A percentile compares a stretch with the other conserved stretches of the same genome.
Evolutionary conservation across 2,797 vertebrate species (phyloP).

Genomic region (Acipenser oxyrinchus): DNA sequence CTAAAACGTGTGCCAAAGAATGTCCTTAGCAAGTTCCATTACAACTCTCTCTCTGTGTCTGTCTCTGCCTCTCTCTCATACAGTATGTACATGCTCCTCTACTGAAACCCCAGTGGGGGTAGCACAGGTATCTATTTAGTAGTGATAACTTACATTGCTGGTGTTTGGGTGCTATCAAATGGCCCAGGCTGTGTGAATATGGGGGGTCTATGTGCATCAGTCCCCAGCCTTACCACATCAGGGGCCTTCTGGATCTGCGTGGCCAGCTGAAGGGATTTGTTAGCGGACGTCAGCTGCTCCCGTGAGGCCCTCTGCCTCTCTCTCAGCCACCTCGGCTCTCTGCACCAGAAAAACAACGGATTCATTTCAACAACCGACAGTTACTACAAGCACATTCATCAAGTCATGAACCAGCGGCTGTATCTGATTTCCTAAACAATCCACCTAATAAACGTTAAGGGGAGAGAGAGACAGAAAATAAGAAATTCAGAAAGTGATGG

Average conservation of each 20-base stretch:
- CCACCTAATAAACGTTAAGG: constrained; percentile 70
- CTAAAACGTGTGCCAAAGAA: too few relatives aligned
- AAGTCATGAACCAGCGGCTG: constrained; percentile 70
- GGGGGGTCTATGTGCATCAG: not conserved
- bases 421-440: constrained; percentile 81
- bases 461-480: constrained; percentile 28
- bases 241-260: constrained; percentile 79
- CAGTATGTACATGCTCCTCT: too few relatives aligned
- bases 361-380: constrained; percentile 72
- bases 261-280: constrained; percentile 79
- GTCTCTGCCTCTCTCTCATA: too few relatives aligned
- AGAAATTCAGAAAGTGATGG: constrained; percentile 51
- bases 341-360: constrained; percentile 57
- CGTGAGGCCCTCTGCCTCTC: constrained; percentile 82
- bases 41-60: too few relatives aligned
- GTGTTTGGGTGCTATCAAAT: too few relatives aligned
- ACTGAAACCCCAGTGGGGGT: too few relatives aligned
- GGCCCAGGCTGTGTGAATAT: not conserved
- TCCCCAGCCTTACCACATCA: constrained; percentile 70
- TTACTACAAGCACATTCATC: constrained; percentile 77
- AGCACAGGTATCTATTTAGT: too few relatives aligned
- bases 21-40: too few relatives aligned
- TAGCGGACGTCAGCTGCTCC: constrained; percentile 82
- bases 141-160: too few relatives aligned
- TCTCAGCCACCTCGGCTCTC: constrained; percentile 90